phyloP scores from a whole-genome alignment of 2,888 invertebrate species.

The Congeria kusceri region DNA sequence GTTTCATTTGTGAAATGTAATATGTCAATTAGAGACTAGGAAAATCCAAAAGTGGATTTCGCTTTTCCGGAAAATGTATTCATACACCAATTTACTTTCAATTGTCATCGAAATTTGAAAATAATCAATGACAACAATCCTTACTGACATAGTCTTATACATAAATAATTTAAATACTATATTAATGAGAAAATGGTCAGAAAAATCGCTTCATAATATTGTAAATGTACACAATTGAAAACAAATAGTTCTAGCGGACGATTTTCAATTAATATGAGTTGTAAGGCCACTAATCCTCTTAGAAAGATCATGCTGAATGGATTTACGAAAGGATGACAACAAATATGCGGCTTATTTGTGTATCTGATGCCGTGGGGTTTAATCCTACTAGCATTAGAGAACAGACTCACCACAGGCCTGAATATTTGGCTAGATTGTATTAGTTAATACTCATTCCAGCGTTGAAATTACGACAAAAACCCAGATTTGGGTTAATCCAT shows the following conservation, averaged over 20 bases:
- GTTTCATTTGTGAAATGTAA: not conserved
- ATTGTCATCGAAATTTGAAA: not conserved
- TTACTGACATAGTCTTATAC: not conserved
- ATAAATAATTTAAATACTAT: not conserved
- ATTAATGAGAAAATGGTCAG: not conserved
- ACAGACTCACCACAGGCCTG: not conserved
- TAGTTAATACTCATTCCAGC: constrained; percentile 3
- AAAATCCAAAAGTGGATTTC: constrained; percentile 36
- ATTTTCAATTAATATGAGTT: constrained; percentile 51
- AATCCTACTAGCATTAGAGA: constrained; percentile 29
- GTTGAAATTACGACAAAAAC: not conserved
- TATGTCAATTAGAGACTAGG: constrained; percentile 8
- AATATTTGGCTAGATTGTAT: constrained; percentile 5
- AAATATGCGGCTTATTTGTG: constrained; percentile 64
- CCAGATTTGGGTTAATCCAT: constrained; percentile 17
- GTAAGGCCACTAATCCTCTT: constrained; percentile 80
- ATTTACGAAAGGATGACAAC: constrained; percentile 76
- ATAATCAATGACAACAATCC: not conserved
- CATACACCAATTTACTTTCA: constrained; percentile 13
- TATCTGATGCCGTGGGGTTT: constrained; percentile 53
- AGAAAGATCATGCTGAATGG: constrained; percentile 75
- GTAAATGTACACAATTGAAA: not conserved
- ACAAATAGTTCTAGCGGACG: constrained; percentile 56
- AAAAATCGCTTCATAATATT: not conserved
- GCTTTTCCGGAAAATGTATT: constrained; percentile 22